A percentile compares a stretch with the other conserved stretches of the same genome.
Conservation (phyloP, 1,140 invertebrate genomes). For the Tetramorium alpestre region DNA sequence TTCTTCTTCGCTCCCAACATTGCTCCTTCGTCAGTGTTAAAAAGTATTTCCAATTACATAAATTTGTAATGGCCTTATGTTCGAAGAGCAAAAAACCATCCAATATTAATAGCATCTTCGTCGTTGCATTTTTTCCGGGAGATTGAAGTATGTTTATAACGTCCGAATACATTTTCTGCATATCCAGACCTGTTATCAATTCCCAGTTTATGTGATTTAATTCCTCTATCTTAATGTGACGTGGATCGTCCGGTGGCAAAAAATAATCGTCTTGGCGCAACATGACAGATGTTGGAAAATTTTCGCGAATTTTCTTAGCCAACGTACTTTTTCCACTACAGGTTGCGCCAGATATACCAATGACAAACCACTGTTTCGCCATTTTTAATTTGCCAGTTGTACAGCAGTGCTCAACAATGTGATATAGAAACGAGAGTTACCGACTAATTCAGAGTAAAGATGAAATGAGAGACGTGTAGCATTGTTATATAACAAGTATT, state of each 20-base stretch:
- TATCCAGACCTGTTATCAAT: conserved; percentile 90
- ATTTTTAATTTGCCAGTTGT: conserved; percentile 12
- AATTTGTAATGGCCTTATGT: conserved; percentile 87
- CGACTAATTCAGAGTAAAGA: background rate
- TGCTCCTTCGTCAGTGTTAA: conserved; percentile 89
- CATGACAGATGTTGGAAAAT: conserved; percentile 86
- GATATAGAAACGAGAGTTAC: background rate
- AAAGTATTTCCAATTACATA: conserved; percentile 91
- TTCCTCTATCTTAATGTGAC: conserved; percentile 88
- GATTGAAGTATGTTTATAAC: conserved; percentile 79
- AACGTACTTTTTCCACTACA: conserved; percentile 93
- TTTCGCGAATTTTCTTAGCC: conserved; percentile 86
- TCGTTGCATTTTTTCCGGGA: background rate
- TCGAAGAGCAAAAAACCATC: conserved; percentile 93
- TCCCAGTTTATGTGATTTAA: conserved; percentile 93
- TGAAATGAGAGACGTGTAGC: background rate
- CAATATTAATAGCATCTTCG: conserved; percentile 87
- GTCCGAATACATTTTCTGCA: conserved; percentile 90
- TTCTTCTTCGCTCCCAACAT: conserved; percentile 87
- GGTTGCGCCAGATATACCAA: conserved; percentile 92
- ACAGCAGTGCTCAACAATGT: background rate
- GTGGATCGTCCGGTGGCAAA: conserved; percentile 88
- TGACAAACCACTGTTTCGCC: conserved; percentile 88
- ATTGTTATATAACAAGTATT: background rate
- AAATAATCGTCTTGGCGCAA: conserved; percentile 94